Conservation (phyloP, 30 jellyfish, hydroid and myxozoan genomes). For the Clytia hemisphaerica region DNA sequence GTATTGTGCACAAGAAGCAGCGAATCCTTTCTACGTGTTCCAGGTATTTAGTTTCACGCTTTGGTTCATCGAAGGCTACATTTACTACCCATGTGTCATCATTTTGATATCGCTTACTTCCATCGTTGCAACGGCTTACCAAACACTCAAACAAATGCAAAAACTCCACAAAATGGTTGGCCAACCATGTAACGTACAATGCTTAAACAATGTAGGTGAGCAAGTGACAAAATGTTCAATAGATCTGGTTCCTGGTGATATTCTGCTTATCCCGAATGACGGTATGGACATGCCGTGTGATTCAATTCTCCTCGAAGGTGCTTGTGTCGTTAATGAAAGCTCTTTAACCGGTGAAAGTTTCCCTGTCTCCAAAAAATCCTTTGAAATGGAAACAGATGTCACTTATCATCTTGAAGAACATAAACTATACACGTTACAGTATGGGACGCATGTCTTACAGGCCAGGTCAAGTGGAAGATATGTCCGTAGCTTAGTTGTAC, state of each 20-base stretch:
- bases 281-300: slow-evolving; percentile 32
- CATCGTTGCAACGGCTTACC: slow-evolving; percentile 10
- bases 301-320: slow-evolving; percentile 26
- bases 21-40: slow-evolving; percentile 32
- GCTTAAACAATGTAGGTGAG: neutral
- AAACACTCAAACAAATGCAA: slow-evolving; percentile 14
- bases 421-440: slow-evolving; percentile 24
- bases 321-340: slow-evolving; percentile 43
- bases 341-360: slow-evolving; percentile 39
- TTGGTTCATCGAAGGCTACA: slow-evolving; percentile 30
- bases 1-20: neutral
- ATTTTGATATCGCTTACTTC: slow-evolving; percentile 17
- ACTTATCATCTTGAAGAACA: too few species aligned
- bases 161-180: slow-evolving; percentile 31
- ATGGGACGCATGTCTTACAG: slow-evolving; percentile 45
- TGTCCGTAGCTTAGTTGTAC: neutral
- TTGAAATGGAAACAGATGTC: too few species aligned
- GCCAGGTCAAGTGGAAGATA: slow-evolving; percentile 16
- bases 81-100: slow-evolving; percentile 19
- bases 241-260: slow-evolving; percentile 47
- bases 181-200: neutral
- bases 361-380: slow-evolving; percentile 31
- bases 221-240: slow-evolving; percentile 23
- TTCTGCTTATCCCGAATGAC: slow-evolving; percentile 13
- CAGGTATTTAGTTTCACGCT: slow-evolving; percentile 29